Percentiles rank a stretch among this genome's conserved stretches.
phyloP scores from a whole-genome alignment of 2,888 invertebrate genomes.

The Heliconius charithonia region DNA sequence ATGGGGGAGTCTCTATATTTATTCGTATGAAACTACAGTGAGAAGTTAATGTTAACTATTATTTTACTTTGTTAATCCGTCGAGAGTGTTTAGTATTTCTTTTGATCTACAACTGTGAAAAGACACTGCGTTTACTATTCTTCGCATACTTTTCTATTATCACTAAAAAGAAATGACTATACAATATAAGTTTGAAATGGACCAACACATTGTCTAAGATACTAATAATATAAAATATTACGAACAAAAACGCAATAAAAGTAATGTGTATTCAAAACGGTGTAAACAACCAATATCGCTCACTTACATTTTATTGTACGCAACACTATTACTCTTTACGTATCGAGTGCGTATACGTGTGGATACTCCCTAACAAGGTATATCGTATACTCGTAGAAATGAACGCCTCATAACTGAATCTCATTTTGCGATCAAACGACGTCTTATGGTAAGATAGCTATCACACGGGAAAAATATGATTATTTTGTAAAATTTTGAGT shows the following conservation, averaged over 20 bases:
- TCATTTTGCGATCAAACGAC: slow-evolving; percentile 41
- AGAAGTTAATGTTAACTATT: not conserved
- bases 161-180: too few relatives aligned
- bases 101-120: too few relatives aligned
- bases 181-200: too few relatives aligned
- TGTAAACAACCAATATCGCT: not conserved
- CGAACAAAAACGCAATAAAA: not conserved
- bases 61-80: too few relatives aligned
- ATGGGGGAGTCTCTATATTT: slow-evolving; percentile 35
- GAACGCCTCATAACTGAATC: slow-evolving; percentile 44
- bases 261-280: not conserved
- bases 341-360: slow-evolving; percentile 33
- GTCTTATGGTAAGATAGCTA: slow-evolving; percentile 37
- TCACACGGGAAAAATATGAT: slow-evolving; percentile 41
- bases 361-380: slow-evolving; percentile 36
- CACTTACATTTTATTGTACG: slow-evolving; percentile 15
- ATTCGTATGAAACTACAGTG: not conserved
- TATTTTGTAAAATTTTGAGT: slow-evolving; percentile 16
- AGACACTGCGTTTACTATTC: too few relatives aligned
- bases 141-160: too few relatives aligned
- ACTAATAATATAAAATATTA: not conserved
- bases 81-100: too few relatives aligned
- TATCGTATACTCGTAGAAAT: slow-evolving; percentile 43
- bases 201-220: too few relatives aligned
- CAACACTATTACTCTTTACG: slow-evolving; percentile 5